Base-by-base conservation (phyloP, 2,888 invertebrate genomes). In the Caenorhabditis plicata region DNA sequence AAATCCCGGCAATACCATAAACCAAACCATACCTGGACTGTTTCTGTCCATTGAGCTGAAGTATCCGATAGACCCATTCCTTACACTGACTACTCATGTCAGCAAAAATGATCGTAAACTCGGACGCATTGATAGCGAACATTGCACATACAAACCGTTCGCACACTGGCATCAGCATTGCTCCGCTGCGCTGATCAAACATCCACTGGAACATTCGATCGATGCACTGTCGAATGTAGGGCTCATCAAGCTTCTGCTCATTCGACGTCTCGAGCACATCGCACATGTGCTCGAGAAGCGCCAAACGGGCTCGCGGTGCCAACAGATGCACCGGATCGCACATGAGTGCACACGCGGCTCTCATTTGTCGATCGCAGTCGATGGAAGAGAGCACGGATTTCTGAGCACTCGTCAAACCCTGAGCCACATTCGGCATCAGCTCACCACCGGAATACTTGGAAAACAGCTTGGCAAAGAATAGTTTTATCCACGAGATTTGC, bases 151-250 rank as follows among this genome's bases (percentile, higher is more conserved):
- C 44, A 0, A 61, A 32, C 13, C 49, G 49, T 32, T 61, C 61
- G 19, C 61, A 61, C n/a, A 56, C 56, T 35, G 57, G 57, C 58
- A 58, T 58, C 26, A 58, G 32, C 41, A 53, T 51, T 1, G 58
- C 51, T n/a, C 58, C 60, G 31, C 43, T 44, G n/a, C 61, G 35
- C 5, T 32, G 55, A 41, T 61, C 61, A 17, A 53, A 53, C 54
- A 61, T 54, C 55, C 54, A 61, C 11, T 44, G 42, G 36, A 61
- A 61, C 53, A 61, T 54, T 23, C 55, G 55, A 26, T 43, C 23
- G n/a, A 55, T 41, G n/a, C 51, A 48, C 9, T 41, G 29, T 20
- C 58, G n/a, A 2, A 49, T 53, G 25, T 53, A 53, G 0, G 44
- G 44, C 0, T 52, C 45, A 31, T 58, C 58, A 15, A 58, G 19